Evolutionary conservation across 2,888 invertebrate species (phyloP).

Genomic region (Pterobdella sp.): DNA sequence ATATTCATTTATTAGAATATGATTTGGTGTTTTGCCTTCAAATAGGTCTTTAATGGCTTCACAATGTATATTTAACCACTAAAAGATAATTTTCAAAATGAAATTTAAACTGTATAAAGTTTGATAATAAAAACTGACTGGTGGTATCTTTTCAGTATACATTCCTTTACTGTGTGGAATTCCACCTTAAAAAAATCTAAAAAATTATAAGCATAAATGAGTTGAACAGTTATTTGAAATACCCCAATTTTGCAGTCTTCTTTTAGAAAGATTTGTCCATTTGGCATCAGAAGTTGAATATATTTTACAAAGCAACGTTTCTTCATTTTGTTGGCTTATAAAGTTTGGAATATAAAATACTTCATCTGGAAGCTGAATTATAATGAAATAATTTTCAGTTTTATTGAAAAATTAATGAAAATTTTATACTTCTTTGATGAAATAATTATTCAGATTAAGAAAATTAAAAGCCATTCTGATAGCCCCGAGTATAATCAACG

Average conservation of each 20-base stretch:
- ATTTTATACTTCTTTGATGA: background rate
- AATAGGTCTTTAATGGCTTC: slow-evolving; percentile 65
- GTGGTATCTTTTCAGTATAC: slow-evolving; percentile 79
- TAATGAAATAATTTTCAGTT: background rate
- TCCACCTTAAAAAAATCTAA: slow-evolving; percentile 58
- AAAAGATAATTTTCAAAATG: background rate
- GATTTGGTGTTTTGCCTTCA: slow-evolving; percentile 71
- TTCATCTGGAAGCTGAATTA: slow-evolving; percentile 47
- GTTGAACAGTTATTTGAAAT: background rate
- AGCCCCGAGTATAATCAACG: too few species aligned
- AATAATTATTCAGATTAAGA: background rate
- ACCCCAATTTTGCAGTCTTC: slow-evolving; percentile 91
- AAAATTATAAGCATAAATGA: background rate
- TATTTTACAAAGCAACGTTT: slow-evolving; percentile 64
- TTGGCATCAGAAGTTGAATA: slow-evolving; percentile 79
- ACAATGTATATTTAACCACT: slow-evolving; percentile 69
- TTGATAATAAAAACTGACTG: slow-evolving; percentile 40
- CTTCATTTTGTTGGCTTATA: slow-evolving; percentile 61
- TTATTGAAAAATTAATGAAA: background rate
- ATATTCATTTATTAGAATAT: slow-evolving; percentile 90
- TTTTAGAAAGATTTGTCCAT: slow-evolving; percentile 84
- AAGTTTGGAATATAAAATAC: slow-evolving; percentile 80
- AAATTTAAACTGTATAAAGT: background rate
- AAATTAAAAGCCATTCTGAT: background rate
- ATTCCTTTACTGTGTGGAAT: slow-evolving; percentile 85